Conservation (phyloP, 2,888 invertebrate genomes). For the Caenorhabditis sp. region DNA sequence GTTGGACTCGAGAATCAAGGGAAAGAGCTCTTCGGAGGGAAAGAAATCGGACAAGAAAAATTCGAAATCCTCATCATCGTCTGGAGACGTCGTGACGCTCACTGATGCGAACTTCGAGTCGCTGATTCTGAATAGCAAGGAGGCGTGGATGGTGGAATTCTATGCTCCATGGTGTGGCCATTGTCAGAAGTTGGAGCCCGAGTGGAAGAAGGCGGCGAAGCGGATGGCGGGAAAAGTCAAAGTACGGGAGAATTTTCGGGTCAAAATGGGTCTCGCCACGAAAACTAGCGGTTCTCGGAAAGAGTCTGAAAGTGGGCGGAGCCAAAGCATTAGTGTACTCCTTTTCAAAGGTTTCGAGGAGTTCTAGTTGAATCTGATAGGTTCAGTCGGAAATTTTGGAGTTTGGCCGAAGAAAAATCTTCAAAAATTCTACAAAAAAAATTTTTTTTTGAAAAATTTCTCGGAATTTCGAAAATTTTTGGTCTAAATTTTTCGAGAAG, state of each 20-base stretch:
- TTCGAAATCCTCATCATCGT: neutral
- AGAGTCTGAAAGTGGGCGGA: too few relatives aligned
- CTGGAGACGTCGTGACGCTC: slow-evolving; percentile 86
- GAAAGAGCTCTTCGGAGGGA: neutral
- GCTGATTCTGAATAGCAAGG: slow-evolving; percentile 92
- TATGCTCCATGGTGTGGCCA: slow-evolving; percentile 63
- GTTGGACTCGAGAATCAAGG: slow-evolving; percentile 16
- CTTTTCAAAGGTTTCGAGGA: too few relatives aligned
- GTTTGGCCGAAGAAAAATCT: too few relatives aligned
- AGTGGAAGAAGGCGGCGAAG: slow-evolving; percentile 83
- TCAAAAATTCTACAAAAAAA: too few relatives aligned
- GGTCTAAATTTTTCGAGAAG: neutral
- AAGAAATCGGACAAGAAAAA: slow-evolving; percentile 5
- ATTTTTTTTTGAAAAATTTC: too few relatives aligned
- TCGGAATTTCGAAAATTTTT: neutral
- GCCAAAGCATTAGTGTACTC: too few relatives aligned
- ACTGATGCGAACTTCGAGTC: slow-evolving; percentile 97
- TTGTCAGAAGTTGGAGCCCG: slow-evolving; percentile 52
- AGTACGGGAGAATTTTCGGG: slow-evolving; percentile 75
- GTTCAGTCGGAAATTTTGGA: too few relatives aligned
- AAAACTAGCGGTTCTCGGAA: too few relatives aligned
- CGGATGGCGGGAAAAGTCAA: slow-evolving; percentile 95
- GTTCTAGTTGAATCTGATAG: too few relatives aligned
- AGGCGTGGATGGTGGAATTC: slow-evolving; percentile 92
- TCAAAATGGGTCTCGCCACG: too few relatives aligned